Percentiles rank a stretch among this genome's conserved stretches.
phyloP scores from a whole-genome alignment of 2,888 invertebrate genomes.

The Clitarchus hookeri region DNA sequence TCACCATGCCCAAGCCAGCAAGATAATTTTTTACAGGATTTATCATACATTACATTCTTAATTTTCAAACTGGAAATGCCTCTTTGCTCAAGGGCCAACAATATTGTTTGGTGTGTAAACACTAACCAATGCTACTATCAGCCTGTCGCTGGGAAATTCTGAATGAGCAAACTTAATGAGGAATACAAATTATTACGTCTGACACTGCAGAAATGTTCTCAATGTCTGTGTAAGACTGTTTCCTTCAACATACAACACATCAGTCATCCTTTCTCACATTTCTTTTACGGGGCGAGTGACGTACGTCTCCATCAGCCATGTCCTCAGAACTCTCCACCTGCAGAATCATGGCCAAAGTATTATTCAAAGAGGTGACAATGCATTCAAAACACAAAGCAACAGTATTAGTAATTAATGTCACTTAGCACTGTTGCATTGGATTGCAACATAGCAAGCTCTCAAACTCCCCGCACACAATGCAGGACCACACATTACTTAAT shows the following conservation, averaged over 20 bases:
- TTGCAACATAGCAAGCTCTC: no score
- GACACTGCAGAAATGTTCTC: conserved; percentile 6
- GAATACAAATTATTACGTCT: conserved; percentile 1
- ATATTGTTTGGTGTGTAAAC: background rate
- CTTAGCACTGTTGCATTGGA: no score
- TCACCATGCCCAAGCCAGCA: background rate
- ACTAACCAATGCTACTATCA: background rate
- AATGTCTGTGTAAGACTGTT: background rate
- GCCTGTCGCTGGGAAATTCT: background rate
- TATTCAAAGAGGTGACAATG: no score
- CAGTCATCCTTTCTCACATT: background rate
- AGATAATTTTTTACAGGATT: background rate
- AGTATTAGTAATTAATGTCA: no score
- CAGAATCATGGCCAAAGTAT: background rate
- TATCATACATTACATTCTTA: background rate
- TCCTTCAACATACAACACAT: background rate
- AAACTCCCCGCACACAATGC: no score
- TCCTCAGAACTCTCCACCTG: background rate
- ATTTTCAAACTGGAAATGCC: background rate
- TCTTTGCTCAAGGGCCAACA: background rate
- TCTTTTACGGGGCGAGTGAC: background rate
- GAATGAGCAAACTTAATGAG: background rate
- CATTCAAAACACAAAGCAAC: no score
- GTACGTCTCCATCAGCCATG: background rate
- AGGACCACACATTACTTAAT: no score